Conservation (phyloP, 2,113 vertebrate species). For the Menura novaehollandiae region DNA sequence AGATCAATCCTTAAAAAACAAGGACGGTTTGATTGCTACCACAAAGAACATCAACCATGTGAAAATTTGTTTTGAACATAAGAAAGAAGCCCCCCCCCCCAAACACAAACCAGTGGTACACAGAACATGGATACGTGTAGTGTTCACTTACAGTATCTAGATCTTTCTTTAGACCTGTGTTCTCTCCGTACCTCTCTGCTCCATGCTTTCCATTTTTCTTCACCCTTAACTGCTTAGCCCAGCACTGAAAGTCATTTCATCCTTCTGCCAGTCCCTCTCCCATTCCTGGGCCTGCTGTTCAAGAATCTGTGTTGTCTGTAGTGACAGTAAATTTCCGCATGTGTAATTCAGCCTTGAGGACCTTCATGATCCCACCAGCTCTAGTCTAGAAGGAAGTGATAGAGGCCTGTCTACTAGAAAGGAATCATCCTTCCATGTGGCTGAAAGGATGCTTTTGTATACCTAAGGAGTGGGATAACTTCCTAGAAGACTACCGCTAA, state of each 20-base stretch:
- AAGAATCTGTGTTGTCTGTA: neutral
- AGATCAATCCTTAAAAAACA: neutral
- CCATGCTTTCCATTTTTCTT: neutral
- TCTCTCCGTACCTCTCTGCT: neutral
- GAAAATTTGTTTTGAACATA: neutral
- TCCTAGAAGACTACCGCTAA: neutral
- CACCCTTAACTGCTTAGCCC: neutral
- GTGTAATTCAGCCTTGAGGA: neutral
- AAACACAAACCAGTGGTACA: neutral
- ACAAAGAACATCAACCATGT: neutral
- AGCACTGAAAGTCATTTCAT: neutral
- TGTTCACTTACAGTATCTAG: neutral
- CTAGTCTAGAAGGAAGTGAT: neutral
- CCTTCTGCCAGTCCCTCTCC: neutral
- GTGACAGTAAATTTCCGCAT: neutral
- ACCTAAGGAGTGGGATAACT: neutral
- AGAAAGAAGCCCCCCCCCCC: neutral
- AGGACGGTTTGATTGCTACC: neutral
- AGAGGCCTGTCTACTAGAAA: neutral
- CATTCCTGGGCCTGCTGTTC: neutral
- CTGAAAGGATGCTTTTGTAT: neutral
- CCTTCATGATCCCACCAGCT: neutral
- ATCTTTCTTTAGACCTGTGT: neutral
- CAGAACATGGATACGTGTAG: neutral
- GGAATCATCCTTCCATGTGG: neutral